Evolutionary conservation across 2,797 vertebrate genomes (phyloP).

Genomic region (Nyctalus aviator): DNA sequence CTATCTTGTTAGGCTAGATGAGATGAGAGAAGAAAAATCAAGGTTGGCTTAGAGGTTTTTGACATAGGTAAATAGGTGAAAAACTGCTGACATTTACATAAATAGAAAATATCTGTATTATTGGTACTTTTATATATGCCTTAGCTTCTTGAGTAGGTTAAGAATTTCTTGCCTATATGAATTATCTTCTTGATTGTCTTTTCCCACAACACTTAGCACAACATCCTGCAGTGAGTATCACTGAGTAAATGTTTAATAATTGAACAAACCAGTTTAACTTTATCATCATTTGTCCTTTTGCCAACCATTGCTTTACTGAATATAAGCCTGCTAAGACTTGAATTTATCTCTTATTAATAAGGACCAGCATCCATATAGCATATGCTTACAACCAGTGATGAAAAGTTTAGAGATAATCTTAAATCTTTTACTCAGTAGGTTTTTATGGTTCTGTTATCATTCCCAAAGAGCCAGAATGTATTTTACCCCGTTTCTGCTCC

Average conservation of each 20-base stretch:
- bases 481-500: not conserved
- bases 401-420: not conserved
- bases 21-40: not conserved
- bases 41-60: not conserved
- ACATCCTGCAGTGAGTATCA: not conserved
- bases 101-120: not conserved
- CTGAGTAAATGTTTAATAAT: not conserved
- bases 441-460: not conserved
- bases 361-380: not conserved
- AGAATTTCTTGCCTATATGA: not conserved
- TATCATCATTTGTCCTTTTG: not conserved
- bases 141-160: not conserved
- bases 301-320: not conserved
- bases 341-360: conserved; percentile 10
- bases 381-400: not conserved
- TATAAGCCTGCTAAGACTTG: not conserved
- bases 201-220: not conserved
- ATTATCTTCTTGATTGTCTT: not conserved
- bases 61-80: not conserved
- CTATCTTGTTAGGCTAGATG: not conserved
- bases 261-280: conserved; percentile 2
- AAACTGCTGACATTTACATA: not conserved
- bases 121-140: not conserved
- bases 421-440: not conserved
- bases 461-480: not conserved